Conservation (phyloP, 2,888 invertebrate species). For the Eupeodes luniger region DNA sequence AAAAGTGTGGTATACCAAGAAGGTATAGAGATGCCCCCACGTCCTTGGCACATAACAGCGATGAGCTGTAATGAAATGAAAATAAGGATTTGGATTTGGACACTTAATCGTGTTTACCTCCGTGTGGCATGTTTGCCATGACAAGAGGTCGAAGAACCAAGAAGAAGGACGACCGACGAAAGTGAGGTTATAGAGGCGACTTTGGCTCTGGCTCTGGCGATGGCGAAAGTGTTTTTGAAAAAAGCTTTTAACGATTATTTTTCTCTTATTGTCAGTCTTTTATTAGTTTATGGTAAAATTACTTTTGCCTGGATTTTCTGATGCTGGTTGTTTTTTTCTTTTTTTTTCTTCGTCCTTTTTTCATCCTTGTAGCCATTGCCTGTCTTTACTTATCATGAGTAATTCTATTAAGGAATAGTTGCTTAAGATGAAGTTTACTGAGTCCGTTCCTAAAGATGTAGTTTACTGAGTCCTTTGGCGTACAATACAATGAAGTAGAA, state of each 20-base stretch:
- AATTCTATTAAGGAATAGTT: conserved; percentile 67
- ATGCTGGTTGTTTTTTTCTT: not conserved
- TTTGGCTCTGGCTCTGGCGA: not conserved
- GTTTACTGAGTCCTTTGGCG: conserved; percentile 34
- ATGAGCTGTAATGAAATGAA: conserved; percentile 71
- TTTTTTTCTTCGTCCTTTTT: conserved; percentile 1
- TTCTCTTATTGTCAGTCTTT: conserved; percentile 72
- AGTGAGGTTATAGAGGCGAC: conserved; percentile 10
- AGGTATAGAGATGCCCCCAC: not conserved
- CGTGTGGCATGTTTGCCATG: conserved; percentile 44
- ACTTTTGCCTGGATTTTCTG: conserved; percentile 62
- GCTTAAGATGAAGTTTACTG: conserved; percentile 57
- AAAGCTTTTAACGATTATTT: conserved; percentile 75
- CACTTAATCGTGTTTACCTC: conserved; percentile 71
- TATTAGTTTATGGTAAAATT: conserved; percentile 75
- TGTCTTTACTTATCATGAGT: conserved; percentile 29
- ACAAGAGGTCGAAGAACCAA: conserved; percentile 27
- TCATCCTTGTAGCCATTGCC: not conserved
- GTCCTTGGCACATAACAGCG: conserved; percentile 41
- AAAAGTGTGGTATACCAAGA: too few species aligned
- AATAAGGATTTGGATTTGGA: conserved; percentile 70
- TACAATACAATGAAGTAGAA: not conserved
- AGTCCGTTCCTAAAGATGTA: conserved; percentile 55
- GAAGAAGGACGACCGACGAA: not conserved
- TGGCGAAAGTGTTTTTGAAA: conserved; percentile 53